Percentiles rank a stretch among this genome's conserved stretches.
Conservation (phyloP, 2,888 invertebrate species). For the Lamproptera curius region DNA sequence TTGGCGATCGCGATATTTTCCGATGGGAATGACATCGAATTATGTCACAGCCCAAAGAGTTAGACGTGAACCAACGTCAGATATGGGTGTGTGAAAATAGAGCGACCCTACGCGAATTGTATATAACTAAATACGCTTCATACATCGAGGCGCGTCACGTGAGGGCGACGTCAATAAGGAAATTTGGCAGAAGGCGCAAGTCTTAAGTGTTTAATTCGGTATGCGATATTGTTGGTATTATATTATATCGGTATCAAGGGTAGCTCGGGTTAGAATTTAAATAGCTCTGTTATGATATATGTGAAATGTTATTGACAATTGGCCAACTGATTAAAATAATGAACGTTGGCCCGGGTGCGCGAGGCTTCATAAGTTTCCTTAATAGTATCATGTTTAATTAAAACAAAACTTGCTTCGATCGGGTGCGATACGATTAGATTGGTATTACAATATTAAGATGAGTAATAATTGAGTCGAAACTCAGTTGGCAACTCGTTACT, state of each 20-base stretch:
- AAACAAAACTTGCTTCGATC: not conserved
- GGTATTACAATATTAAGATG: too few relatives aligned
- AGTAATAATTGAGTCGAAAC: too few relatives aligned
- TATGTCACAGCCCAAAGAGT: constrained; percentile 30
- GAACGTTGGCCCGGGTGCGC: not conserved
- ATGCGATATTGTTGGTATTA: constrained; percentile 2
- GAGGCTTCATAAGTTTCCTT: not conserved
- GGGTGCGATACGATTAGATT: too few relatives aligned
- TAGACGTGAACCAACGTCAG: constrained; percentile 23
- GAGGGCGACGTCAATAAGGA: not conserved
- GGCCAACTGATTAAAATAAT: constrained; percentile 19
- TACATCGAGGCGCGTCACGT: not conserved
- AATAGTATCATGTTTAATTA: not conserved
- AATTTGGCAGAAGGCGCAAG: not conserved
- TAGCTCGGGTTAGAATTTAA: constrained; percentile 4
- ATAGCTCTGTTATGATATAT: constrained; percentile 13
- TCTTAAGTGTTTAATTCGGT: not conserved
- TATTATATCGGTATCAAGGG: constrained; percentile 9
- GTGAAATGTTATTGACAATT: constrained; percentile 15
- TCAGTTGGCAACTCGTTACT: constrained; percentile 23
- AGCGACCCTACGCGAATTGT: not conserved
- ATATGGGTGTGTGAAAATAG: not conserved
- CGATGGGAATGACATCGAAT: constrained; percentile 19
- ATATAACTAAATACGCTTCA: not conserved
- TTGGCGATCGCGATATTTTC: constrained; percentile 8